A percentile compares a stretch with the other conserved stretches of the same genome.
phyloP scores from a whole-genome alignment of 2,113 vertebrate genomes.

The Ia io region DNA sequence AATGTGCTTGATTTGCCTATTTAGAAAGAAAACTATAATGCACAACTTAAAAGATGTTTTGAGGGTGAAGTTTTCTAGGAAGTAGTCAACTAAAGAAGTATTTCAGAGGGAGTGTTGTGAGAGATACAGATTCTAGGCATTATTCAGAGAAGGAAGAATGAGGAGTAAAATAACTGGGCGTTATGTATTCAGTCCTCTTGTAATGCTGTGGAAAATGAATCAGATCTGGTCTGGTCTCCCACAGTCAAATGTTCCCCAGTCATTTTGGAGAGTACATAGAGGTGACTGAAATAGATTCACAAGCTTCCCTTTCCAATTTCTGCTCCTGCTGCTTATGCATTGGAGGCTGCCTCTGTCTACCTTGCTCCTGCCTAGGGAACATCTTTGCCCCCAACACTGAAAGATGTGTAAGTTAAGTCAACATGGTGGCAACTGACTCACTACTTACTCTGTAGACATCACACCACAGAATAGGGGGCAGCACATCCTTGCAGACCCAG shows the following conservation, averaged over 20 bases:
- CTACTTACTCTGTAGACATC: neutral
- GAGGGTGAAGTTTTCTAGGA: neutral
- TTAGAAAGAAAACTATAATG: conserved; percentile 3
- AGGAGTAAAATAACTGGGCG: neutral
- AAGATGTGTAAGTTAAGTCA: neutral
- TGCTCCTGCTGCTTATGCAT: neutral
- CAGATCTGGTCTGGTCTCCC: neutral
- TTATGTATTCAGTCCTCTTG: neutral
- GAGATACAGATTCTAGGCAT: neutral
- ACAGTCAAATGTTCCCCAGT: neutral
- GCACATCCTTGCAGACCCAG: neutral
- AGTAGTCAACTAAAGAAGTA: neutral
- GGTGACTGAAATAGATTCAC: neutral
- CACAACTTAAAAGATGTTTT: neutral
- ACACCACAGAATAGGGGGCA: neutral
- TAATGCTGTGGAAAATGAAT: neutral
- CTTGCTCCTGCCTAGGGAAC: rapidly evolving
- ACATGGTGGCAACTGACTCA: neutral
- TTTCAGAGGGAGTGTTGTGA: neutral
- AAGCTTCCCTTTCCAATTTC: neutral
- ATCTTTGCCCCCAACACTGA: rapidly evolving
- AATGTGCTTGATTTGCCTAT: neutral
- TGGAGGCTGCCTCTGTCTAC: neutral
- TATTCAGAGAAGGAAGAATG: neutral
- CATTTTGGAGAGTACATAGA: neutral